Evolutionary conservation across 2,113 vertebrate genomes (phyloP), one percentile per base, ranked within the genome.

Genomic region (Progne subis): DNA sequence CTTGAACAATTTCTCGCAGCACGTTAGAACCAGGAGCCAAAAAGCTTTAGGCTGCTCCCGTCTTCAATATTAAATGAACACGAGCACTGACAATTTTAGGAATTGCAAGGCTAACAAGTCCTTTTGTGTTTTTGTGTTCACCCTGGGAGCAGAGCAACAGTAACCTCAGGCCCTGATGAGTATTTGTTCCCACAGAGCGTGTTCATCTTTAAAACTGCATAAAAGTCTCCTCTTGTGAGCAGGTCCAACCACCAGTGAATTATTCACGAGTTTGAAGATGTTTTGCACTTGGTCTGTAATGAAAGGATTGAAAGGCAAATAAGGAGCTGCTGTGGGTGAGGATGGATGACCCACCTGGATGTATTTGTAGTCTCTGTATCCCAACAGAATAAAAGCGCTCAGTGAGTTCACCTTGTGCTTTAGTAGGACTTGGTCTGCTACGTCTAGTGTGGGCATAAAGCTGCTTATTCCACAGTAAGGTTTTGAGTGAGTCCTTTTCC

Each of bases 141-240:
- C 67, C 76, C 44, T 72, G 74, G 43, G 68, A 88, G 77, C 18
- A n/a, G 79, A 85, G 53, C 63, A 82, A 20, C 68, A 61, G 43
- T 60, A 82, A 80, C 63, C 79, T 83, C 81, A 84, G 80, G 65
- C 74, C 74, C 31, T 76, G 72, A 34, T 55, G 70, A 75, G n/a
- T 64, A 79, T 89, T 53, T 86, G 41, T 72, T 91, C 77, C 49
- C 1, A 0, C 57, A 57, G 74, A 79, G 18, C 6, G 0, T 71
- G 26, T 60, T 92, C 47, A 28, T 92, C 80, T 95, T 86, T 52
- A 88, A 88, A 86, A 86, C 44, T 75, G 52, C 83, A 37, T 80
- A 5, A 11, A 83, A 81, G 16, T 67, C 44, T 86, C 59, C 11
- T 64, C 53, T 88, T 71, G 64, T 0, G 0, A 86, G 56, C 64